phyloP scores from a whole-genome alignment of 2,888 invertebrate genomes.

The Agelastica alni region DNA sequence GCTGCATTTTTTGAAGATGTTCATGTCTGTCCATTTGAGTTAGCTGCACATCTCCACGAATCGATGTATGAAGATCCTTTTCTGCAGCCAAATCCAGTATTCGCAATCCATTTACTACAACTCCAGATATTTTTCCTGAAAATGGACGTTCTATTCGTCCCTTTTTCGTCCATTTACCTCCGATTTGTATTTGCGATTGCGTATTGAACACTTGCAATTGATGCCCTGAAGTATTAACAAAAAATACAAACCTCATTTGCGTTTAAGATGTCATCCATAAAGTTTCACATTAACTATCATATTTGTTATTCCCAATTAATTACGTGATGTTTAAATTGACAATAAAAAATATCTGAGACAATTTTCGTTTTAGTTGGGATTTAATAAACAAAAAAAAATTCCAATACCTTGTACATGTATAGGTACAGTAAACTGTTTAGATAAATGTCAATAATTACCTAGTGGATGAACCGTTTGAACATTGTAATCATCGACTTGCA shows the following conservation, averaged over 20 bases:
- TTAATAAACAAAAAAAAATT: too few species aligned
- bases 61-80: constrained; percentile 75
- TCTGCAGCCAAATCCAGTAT: constrained; percentile 85
- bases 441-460: constrained; percentile 60
- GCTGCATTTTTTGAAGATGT: constrained; percentile 83
- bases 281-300: too few species aligned
- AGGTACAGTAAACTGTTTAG: too few species aligned
- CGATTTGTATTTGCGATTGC: constrained; percentile 86
- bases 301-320: too few species aligned
- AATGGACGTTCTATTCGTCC: constrained; percentile 77
- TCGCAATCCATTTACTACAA: constrained; percentile 84
- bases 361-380: too few species aligned
- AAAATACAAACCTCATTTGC: too few species aligned
- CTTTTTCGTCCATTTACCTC: constrained; percentile 78
- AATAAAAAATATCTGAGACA: neutral
- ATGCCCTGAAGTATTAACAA: constrained; percentile 67
- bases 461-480: constrained; percentile 82
- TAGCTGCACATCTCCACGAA: constrained; percentile 82
- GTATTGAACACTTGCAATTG: constrained; percentile 79
- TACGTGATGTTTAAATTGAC: too few species aligned
- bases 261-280: too few species aligned
- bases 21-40: constrained; percentile 76
- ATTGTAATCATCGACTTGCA: constrained; percentile 91
- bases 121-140: constrained; percentile 85
- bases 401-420: too few species aligned